Percentiles rank a stretch among this genome's conserved stretches.
phyloP scores from a whole-genome alignment of 2,113 vertebrate genomes.

The Mastomys coucha region DNA sequence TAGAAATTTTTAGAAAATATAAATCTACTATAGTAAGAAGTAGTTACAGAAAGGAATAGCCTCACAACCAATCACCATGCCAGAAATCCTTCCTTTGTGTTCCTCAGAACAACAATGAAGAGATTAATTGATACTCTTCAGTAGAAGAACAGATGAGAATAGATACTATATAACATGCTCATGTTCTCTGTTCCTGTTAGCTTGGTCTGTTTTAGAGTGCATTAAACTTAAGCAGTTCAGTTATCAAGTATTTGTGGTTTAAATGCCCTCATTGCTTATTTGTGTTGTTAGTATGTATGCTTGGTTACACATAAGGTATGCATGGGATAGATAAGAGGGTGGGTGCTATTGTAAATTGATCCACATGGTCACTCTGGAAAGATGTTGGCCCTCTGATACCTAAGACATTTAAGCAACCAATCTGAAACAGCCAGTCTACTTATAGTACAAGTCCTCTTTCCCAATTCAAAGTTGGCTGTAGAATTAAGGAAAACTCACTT shows the following conservation, averaged over 20 bases:
- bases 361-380: not conserved
- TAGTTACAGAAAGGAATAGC: not conserved
- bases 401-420: not conserved
- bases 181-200: not conserved
- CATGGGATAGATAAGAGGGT: not conserved
- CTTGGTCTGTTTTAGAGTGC: not conserved
- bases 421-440: not conserved
- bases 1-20: not conserved
- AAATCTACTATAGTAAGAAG: not conserved
- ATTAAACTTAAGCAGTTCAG: not conserved
- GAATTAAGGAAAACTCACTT: too few relatives aligned
- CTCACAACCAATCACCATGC: not conserved
- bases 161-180: not conserved
- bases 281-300: not conserved
- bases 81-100: not conserved
- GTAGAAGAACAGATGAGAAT: not conserved
- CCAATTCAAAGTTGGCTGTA: too few relatives aligned
- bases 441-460: not conserved
- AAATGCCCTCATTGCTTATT: not conserved
- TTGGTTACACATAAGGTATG: not conserved
- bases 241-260: not conserved
- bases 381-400: not conserved
- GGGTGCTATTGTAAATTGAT: not conserved
- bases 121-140: not conserved
- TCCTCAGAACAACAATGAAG: not conserved